phyloP scores from a whole-genome alignment of 2,113 vertebrate genomes.

The Callaeas wilsoni region DNA sequence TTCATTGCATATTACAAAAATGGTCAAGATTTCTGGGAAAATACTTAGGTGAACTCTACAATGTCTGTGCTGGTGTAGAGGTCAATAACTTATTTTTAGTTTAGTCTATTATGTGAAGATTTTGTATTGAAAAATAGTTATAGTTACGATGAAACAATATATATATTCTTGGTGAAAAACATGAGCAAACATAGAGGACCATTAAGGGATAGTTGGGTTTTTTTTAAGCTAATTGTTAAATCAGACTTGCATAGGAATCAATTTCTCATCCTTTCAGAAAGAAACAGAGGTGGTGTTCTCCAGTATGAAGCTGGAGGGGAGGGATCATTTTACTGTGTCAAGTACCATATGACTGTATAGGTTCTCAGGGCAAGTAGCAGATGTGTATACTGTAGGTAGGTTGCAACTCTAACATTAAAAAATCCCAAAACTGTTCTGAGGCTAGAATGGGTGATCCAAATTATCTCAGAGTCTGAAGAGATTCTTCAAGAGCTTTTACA shows the following conservation, averaged over 20 bases:
- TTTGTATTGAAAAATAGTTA: neutral
- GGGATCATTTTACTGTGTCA: neutral
- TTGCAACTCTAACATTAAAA: neutral
- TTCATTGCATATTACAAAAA: neutral
- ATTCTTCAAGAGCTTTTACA: neutral
- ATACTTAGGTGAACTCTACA: neutral
- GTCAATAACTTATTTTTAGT: neutral
- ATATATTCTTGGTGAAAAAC: no score
- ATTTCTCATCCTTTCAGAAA: neutral
- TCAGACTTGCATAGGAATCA: neutral
- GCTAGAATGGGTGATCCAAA: neutral
- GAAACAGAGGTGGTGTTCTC: neutral
- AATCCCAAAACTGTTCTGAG: fast-evolving
- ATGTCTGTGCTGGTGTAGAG: neutral
- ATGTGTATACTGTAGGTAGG: neutral
- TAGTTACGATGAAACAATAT: neutral
- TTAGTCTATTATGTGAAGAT: neutral
- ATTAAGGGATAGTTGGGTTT: fast-evolving
- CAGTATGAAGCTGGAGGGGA: neutral
- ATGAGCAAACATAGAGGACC: neutral
- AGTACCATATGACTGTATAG: neutral
- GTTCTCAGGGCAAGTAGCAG: neutral
- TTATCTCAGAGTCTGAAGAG: neutral
- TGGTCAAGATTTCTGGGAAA: neutral
- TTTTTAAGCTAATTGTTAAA: neutral